These are phyloP conservation scores for Gastracanthus pulcherrimus DNA, from an alignment of 2,888 invertebrate genomes.

Conservation along the genomic window DNA sequence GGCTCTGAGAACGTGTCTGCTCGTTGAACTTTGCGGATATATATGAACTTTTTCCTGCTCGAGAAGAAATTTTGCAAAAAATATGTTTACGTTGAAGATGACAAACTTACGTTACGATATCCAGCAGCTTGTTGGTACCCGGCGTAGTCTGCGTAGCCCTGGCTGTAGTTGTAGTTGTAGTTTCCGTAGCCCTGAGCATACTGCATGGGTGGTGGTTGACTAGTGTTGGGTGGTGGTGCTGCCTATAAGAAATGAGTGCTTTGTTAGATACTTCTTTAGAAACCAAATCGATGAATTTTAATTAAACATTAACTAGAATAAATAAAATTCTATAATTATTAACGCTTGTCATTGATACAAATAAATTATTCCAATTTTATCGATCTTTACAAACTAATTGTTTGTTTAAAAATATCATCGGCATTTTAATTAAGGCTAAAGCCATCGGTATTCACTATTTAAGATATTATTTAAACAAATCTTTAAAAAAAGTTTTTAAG, in stretches of 20 bases:
- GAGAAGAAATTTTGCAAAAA: conserved; percentile 7
- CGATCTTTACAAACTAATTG: no score
- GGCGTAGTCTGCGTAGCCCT: conserved; percentile 67
- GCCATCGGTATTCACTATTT: no score
- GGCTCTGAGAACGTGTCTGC: neutral
- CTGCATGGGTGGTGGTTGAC: conserved; percentile 73
- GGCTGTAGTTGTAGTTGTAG: conserved; percentile 73
- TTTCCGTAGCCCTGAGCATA: conserved; percentile 73
- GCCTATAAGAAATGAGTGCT: conserved; percentile 66
- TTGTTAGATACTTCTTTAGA: no score
- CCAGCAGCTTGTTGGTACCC: conserved; percentile 70
- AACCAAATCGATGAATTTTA: no score
- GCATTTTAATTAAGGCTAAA: no score
- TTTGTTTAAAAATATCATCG: no score
- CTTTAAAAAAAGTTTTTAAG: no score
- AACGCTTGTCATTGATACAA: no score
- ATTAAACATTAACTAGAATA: neutral
- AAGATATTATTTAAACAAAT: no score
- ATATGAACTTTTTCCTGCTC: conserved; percentile 6
- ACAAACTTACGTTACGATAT: conserved; percentile 74
- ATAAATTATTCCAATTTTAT: no score
- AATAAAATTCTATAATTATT: no score
- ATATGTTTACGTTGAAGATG: no score
- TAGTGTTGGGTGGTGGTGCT: conserved; percentile 72
- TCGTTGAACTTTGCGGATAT: conserved; percentile 16